Base-by-base conservation (phyloP, 2,888 invertebrate species). In the Atrina japonica region DNA sequence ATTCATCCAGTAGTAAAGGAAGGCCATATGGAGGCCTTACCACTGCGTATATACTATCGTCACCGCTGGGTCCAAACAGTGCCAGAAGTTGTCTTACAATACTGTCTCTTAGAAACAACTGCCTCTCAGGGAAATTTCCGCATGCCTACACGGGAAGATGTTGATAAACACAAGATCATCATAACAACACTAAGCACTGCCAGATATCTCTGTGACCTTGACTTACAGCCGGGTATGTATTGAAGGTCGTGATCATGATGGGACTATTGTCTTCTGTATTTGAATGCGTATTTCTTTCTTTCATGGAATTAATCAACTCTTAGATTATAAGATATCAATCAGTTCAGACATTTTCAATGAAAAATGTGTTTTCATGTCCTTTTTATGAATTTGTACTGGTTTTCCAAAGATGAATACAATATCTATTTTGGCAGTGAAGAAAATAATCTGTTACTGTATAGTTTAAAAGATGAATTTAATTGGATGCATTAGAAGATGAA, bases 171-270 rank as follows among this genome's bases (percentile, higher is more conserved):
- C 87, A 92, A 94, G 70, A 93, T 96, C 59, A 93, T 96, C 52
- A 95, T 96, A 0, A 95, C 95, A 0, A 96, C 96, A 0, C 91
- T 96, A 18, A 94, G 94, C 78, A 95, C 95, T 43, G 95, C 96
- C 6, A 94, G 95, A 91, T 94, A 94, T 83, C 91, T 96, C 60
- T 93, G 94, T 49, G 93, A 94, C 3, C 90, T 95, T 81, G 93
- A 94, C 25, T 90, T 95, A 47, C 93, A 93, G 5, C 93, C 93
- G 90, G 94, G 94, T 85, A 90, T 66, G 66, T 56, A 14, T 29
- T 11, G 11, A 35, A n/a, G n/a, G n/a, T n/a, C n/a, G n/a, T n/a
- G n/a, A n/a, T n/a, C n/a, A n/a, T n/a, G n/a, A n/a, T n/a, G n/a
- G n/a, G n/a, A n/a, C n/a, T n/a, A n/a, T n/a, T n/a, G n/a, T n/a